phyloP scores from a whole-genome alignment of 2,113 vertebrate genomes.

The Ariopsis seemanni region DNA sequence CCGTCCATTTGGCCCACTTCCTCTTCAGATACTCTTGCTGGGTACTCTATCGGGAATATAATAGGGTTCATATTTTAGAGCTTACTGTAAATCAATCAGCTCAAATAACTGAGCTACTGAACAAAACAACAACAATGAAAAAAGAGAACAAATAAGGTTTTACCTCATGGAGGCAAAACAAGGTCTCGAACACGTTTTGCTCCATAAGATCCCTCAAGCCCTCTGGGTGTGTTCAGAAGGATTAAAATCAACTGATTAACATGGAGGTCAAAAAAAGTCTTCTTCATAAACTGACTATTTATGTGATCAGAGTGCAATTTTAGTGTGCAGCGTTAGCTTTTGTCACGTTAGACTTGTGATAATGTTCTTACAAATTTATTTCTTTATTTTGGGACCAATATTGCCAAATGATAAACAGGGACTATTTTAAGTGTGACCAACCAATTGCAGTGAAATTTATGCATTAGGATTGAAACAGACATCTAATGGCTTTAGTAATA shows the following conservation, averaged over 20 bases:
- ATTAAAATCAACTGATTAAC: neutral
- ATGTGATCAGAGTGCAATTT: neutral
- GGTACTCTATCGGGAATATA: conserved; percentile 53
- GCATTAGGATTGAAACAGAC: neutral
- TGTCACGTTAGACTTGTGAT: neutral
- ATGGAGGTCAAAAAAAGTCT: neutral
- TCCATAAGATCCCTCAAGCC: conserved; percentile 69
- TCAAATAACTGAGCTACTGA: neutral
- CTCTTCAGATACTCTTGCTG: conserved; percentile 59
- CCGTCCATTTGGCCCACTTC: conserved; percentile 79
- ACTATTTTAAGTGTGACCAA: neutral
- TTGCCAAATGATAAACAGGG: neutral
- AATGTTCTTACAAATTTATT: neutral
- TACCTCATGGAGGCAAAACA: conserved; percentile 88
- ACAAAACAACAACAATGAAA: neutral
- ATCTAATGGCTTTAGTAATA: neutral
- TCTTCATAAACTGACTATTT: neutral
- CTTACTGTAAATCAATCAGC: neutral
- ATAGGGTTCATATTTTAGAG: neutral
- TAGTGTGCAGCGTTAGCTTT: neutral
- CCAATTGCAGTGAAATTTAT: neutral
- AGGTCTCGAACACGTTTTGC: conserved; percentile 78
- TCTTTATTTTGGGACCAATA: neutral
- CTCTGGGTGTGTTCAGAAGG: conserved; percentile 64
- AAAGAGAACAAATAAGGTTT: conserved; percentile 29